Evolutionary conservation across 2,797 vertebrate species (phyloP).

Genomic region (Pantherophis alleghaniensis): DNA sequence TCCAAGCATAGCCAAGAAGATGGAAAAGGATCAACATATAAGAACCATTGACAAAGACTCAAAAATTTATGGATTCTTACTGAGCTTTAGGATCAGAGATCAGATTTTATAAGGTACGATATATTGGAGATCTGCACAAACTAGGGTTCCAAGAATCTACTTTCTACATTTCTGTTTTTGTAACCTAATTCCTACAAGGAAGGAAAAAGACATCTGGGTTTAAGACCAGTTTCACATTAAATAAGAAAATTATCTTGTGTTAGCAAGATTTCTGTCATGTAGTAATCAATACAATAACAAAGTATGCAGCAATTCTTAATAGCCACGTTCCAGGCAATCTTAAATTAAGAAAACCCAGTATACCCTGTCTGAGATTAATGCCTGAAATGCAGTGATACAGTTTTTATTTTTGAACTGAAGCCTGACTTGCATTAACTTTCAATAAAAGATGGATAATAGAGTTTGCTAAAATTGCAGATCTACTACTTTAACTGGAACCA

Average conservation of each 20-base stretch:
- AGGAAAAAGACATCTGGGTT: not conserved
- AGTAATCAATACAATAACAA: not conserved
- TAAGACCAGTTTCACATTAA: not conserved
- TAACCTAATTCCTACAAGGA: not conserved
- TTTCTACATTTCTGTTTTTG: not conserved
- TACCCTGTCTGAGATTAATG: not conserved
- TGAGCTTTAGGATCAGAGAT: not conserved
- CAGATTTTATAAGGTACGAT: not conserved
- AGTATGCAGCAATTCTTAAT: not conserved
- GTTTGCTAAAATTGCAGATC: not conserved
- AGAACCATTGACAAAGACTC: not conserved
- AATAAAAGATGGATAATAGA: not conserved
- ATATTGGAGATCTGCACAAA: not conserved
- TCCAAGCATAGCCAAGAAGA: not conserved
- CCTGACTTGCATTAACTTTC: not conserved
- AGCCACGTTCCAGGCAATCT: not conserved
- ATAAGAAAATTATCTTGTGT: not conserved
- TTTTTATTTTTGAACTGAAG: not conserved
- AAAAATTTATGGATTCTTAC: not conserved
- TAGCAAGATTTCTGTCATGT: not conserved
- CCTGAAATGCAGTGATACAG: not conserved
- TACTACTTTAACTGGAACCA: not conserved
- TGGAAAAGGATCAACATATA: not conserved
- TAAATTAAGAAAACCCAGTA: not conserved
- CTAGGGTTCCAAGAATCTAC: not conserved